Evolutionary conservation across 2,888 invertebrate genomes (phyloP), one percentile per base, ranked within the genome.

Genomic region (Ectemnius cavifrons): DNA sequence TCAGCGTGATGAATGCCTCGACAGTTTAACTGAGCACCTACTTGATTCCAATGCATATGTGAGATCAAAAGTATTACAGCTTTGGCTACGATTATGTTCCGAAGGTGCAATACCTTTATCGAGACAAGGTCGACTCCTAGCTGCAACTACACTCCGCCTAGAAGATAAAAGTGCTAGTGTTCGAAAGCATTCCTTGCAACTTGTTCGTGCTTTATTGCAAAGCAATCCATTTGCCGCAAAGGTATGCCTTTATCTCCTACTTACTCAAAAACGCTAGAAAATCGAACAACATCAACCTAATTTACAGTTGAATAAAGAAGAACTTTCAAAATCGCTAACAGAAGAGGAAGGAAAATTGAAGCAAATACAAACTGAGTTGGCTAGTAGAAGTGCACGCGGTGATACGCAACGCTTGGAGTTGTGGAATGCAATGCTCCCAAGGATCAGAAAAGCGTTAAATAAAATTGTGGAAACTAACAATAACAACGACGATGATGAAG

Each of bases 161-260:
- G 92, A 94, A 67, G 99, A 99, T 90, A 96, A 95, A 89, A 95
- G 96, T 1, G 95, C 96, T 5, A 92, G 94, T 68, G 98, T 98
- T 0, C 93, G 98, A 45, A 98, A 97, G 91, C 94, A 94, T 76
- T 96, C 98, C 2, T 94, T 97, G 70, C 95, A 95, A 86, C 92
- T 97, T 47, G 89, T 97, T 4, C 95, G 95, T 77, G 93, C 94
- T 16, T 95, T 98, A 89, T 91, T 99, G 56, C 94, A 96, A 89
- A 94, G 94, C 80, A 98, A 99, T 92, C 96, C 97, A 4, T 98
- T 95, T 91, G 95, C 96, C n/a, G 94, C 95, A 0, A 94, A 94
- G 92, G 93, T 95, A 84, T 92, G 92, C 14, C 11, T 18, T 62
- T 18, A 16, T 28, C 5, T 28, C 47, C 14, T 6, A 5, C 49